Evolutionary conservation across 1,140 invertebrate genomes (phyloP), one percentile per base, ranked within the genome.

Genomic region (Papilio polytes): DNA sequence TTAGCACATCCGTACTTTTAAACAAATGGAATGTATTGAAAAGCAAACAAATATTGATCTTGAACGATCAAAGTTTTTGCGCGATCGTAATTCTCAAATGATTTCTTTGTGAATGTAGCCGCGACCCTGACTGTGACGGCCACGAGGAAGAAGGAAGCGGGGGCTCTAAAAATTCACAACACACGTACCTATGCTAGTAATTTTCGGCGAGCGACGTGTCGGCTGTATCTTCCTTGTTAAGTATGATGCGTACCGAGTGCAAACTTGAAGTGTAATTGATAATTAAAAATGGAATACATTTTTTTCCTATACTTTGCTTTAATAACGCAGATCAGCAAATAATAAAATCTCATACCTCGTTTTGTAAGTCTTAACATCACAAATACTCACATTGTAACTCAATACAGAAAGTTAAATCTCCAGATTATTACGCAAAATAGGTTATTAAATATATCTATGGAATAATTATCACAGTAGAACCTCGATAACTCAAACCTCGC

Each of bases 161-260:
- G 36, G 63, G 59, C 84, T 86, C 87, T 92, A 85, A 91, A 92
- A 93, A 94, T 94, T 92, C 92, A 92, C 86, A 84, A 80, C 92
- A 88, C 90, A 88, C 83, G 87, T 90, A 85, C 88, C 84, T 81
- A 81, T 85, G 88, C 86, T 85, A 82, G 89, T 88, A 89, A 91
- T 93, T 93, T 93, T 93, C 90, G 92, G 91, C 85, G 79, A 81
- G 82, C 80, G 86, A 92, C 92, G 91, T 94, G 92, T 85, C 59
- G 84, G 83, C 46, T 86, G 82, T 84, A 82, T 88, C 91, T 94
- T 94, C 92, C 91, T 91, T 78, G 86, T 91, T 84, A 90, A 78
- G 90, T 22, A 80, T 66, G 83, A 10, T 81, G 66, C 78, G 85
- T 81, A 93, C 82, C 80, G 53, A 81, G 80, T 8, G 22, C 44